Percentiles rank a stretch among this genome's conserved stretches.
Conservation (phyloP, 23 tunicate genomes). For the Corella eumyota region DNA sequence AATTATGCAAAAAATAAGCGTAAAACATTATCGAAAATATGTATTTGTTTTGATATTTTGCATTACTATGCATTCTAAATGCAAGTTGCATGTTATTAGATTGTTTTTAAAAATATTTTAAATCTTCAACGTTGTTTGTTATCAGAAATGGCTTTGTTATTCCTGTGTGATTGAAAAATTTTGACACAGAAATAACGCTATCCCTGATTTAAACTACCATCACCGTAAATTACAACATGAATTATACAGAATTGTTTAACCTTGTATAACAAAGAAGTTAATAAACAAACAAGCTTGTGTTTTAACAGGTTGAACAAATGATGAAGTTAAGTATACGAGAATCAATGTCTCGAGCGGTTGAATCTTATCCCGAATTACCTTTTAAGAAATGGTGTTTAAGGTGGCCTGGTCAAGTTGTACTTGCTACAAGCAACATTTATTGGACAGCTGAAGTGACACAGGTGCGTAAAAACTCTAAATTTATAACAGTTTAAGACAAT, state of each 20-base stretch:
- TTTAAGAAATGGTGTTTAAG: constrained; percentile 75
- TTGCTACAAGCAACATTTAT: constrained; percentile 75
- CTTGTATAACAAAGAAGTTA: too few relatives aligned
- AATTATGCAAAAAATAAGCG: too few relatives aligned
- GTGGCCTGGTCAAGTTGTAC: constrained; percentile 85
- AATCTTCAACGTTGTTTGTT: too few relatives aligned
- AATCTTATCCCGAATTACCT: constrained; percentile 48
- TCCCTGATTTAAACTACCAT: too few relatives aligned
- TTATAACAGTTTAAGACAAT: too few relatives aligned
- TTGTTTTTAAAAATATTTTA: too few relatives aligned
- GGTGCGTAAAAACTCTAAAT: constrained; percentile 11
- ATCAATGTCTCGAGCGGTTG: constrained; percentile 52
- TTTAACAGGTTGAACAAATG: constrained; percentile 78
- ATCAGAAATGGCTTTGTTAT: constrained; percentile 69
- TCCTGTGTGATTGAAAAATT: constrained; percentile 46
- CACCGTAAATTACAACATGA: too few relatives aligned
- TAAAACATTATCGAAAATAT: too few relatives aligned
- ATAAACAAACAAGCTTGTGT: too few relatives aligned
- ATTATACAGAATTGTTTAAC: too few relatives aligned
- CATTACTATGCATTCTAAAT: not conserved
- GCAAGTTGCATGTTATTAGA: too few relatives aligned
- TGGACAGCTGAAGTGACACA: constrained; percentile 92
- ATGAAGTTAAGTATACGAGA: constrained; percentile 70
- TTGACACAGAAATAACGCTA: constrained; percentile 47
- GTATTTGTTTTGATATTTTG: too few relatives aligned